Conservation (phyloP, 2,113 vertebrate species). For the Erythrocercus mccallii region DNA sequence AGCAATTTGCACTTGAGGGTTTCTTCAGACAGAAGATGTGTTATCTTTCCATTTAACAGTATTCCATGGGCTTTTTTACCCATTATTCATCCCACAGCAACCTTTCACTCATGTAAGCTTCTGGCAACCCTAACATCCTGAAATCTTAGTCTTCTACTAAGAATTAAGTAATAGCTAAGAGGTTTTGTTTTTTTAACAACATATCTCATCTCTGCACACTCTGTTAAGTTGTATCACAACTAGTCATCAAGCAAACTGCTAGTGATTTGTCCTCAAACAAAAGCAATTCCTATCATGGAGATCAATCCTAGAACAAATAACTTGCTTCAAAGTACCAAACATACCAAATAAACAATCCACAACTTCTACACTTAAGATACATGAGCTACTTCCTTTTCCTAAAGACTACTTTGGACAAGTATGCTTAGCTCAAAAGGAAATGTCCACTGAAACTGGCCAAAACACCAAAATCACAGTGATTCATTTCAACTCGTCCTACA, state of each 20-base stretch:
- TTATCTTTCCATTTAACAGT: neutral
- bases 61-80: neutral
- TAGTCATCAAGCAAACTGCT: neutral
- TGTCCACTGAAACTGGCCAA: neutral
- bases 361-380: neutral
- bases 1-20: neutral
- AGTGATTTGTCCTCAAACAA: neutral
- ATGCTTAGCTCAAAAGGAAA: neutral
- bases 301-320: neutral
- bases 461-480: neutral
- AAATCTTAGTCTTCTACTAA: neutral
- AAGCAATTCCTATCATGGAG: neutral
- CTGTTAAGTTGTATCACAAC: neutral
- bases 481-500: neutral
- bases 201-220: neutral
- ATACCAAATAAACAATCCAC: neutral
- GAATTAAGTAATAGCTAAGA: neutral
- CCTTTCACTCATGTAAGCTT: neutral
- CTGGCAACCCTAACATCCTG: neutral
- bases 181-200: neutral
- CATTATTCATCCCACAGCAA: rapidly evolving
- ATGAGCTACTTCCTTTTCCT: neutral
- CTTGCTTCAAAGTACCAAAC: neutral
- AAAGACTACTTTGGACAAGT: neutral
- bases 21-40: neutral